Evolutionary conservation across 1,140 invertebrate genomes (phyloP).

Genomic region (Hylaeus volcanicus): DNA sequence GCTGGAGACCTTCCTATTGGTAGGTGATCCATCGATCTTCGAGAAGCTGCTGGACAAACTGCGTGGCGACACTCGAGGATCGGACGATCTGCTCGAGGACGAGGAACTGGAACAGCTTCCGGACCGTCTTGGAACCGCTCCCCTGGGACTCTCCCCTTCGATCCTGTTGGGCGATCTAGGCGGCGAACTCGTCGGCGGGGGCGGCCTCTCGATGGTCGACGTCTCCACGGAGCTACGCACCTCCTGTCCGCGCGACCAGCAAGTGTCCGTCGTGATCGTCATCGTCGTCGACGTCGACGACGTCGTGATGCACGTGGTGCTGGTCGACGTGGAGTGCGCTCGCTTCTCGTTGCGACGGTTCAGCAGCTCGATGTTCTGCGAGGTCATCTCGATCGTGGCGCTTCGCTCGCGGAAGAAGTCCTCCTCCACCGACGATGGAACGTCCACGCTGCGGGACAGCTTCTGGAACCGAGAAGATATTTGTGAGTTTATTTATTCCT

Average conservation of each 20-base stretch:
- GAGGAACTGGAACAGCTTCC: conserved; percentile 75
- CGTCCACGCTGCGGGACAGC: conserved; percentile 48
- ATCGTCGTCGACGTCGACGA: conserved; percentile 45
- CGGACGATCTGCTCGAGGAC: conserved; percentile 67
- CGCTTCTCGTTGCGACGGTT: conserved; percentile 75
- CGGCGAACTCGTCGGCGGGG: conserved; percentile 62
- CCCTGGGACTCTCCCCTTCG: conserved; percentile 45
- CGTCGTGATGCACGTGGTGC: conserved; percentile 40
- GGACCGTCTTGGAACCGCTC: conserved; percentile 66
- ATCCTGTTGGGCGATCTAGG: conserved; percentile 62
- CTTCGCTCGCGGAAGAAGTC: conserved; percentile 75
- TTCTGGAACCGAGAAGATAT: conserved; percentile 35
- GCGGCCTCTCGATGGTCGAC: conserved; percentile 53
- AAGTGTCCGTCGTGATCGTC: conserved; percentile 46
- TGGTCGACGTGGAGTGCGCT: conserved; percentile 46
- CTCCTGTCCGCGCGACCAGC: conserved; percentile 52
- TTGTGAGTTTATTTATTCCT: no score
- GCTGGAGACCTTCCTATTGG: conserved; percentile 72
- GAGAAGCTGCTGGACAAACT: conserved; percentile 49
- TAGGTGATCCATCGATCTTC: conserved; percentile 31
- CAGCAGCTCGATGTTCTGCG: conserved; percentile 77
- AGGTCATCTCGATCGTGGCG: conserved; percentile 79
- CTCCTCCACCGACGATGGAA: conserved; percentile 51
- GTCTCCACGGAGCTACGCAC: conserved; percentile 45
- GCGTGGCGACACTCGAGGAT: conserved; percentile 54